Evolutionary conservation across 2,113 vertebrate species (phyloP), one percentile per base, ranked within the genome.

Genomic region (Rutilus rutilus): DNA sequence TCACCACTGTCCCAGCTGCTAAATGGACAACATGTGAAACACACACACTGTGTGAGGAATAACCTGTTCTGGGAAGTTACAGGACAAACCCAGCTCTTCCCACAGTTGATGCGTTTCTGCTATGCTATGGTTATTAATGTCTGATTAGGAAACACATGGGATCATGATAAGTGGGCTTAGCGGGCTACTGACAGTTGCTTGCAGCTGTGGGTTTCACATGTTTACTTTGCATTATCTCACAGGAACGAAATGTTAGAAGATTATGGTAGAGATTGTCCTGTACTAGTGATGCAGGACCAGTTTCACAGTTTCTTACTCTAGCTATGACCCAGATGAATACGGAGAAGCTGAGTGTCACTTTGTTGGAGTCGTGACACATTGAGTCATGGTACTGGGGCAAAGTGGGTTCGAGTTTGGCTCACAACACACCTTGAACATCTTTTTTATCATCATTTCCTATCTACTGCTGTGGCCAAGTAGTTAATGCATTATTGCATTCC

Each of bases 181-280:
- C 6, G 50, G 6, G n/a, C 47, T 39, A 80, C 33, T 76, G 83
- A 76, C 82, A 78, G 81, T 78, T 75, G 62, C 25, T 17, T 6
- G 74, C 81, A 83, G 87, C 78, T 88, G 84, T 50, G 54, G 27
- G 2, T 71, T 83, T 30, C 21, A 50, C n/a, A 21, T 59, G 30
- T 65, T 79, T 45, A 25, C 30, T 50, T 27, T 45, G n/a, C n/a
- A 71, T 62, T 54, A 69, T 54, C 59, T 71, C 52, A 77, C 25
- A 45, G 60, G 23, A 54, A 59, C 1, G 11, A 14, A 36, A 25
- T 77, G 75, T 71, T 33, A 33, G 39, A 50, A 45, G 81, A 36
- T 60, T 36, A 64, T 50, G 21, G 21, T 47, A 27, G 25, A 69
- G 79, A 50, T 69, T 69, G 19, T 69, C n/a, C 39, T 65, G 39